These are phyloP conservation scores for Nannoperca australis DNA, from an alignment of 2,797 vertebrate species.

Conservation along the genomic window DNA sequence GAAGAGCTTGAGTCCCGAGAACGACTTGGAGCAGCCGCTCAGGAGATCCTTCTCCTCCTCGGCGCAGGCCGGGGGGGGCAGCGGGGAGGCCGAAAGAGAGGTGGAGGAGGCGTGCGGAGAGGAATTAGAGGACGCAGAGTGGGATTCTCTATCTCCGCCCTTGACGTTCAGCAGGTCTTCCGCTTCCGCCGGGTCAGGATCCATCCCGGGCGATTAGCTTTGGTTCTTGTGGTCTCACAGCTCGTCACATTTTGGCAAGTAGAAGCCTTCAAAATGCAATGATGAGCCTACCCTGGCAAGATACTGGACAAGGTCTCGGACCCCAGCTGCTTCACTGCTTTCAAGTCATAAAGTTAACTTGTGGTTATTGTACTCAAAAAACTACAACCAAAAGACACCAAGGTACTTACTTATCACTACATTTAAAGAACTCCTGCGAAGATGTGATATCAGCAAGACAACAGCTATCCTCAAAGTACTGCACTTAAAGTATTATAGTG, in stretches of 20 bases:
- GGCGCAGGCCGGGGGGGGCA: rapidly evolving
- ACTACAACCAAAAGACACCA: not conserved
- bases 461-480: too few relatives aligned
- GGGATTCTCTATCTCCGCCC: slow-evolving; percentile 36
- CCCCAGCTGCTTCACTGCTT: not conserved
- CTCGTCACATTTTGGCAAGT: slow-evolving; percentile 22
- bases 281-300: not conserved
- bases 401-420: not conserved
- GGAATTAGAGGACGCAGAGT: slow-evolving; percentile 56
- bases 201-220: slow-evolving; percentile 31
- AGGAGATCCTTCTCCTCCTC: slow-evolving; percentile 60
- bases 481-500: too few relatives aligned
- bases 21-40: slow-evolving; percentile 68
- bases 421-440: not conserved
- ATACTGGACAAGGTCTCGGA: not conserved
- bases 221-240: not conserved
- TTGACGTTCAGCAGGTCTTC: not conserved
- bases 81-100: not conserved
- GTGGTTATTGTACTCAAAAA: not conserved
- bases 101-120: slow-evolving; percentile 37
- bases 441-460: not conserved
- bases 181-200: slow-evolving; percentile 9
- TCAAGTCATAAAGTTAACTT: not conserved
- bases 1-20: slow-evolving; percentile 71
- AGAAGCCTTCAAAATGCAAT: too few relatives aligned